Conservation (phyloP, 2,888 invertebrate genomes). For the Thereva nobilitata region DNA sequence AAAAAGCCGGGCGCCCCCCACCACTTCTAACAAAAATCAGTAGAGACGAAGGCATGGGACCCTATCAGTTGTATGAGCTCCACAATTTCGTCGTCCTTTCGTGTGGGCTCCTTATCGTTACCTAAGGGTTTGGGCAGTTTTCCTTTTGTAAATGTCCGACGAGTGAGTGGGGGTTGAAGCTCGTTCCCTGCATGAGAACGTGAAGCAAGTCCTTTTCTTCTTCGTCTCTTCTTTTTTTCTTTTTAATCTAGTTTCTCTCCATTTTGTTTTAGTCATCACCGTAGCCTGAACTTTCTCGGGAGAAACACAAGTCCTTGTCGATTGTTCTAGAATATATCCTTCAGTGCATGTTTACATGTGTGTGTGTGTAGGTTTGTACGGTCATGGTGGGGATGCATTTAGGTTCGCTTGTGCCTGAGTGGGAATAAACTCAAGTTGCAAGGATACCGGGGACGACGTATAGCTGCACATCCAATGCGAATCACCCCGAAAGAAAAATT, state of each 20-base stretch:
- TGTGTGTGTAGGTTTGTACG: not conserved
- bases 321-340: conserved; percentile 11
- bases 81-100: conserved; percentile 17
- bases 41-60: no score
- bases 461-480: conserved; percentile 24
- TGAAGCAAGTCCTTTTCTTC: conserved; percentile 10
- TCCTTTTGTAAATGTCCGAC: conserved; percentile 30
- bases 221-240: conserved; percentile 1
- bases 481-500: conserved; percentile 28
- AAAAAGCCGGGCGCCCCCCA: not conserved
- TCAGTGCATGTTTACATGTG: conserved; percentile 2
- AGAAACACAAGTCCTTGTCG: conserved; percentile 29
- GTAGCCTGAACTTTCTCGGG: conserved; percentile 19
- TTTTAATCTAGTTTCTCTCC: no score
- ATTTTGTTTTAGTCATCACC: conserved; percentile 31
- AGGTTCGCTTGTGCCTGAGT: conserved; percentile 1
- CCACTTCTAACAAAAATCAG: no score
- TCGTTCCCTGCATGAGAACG: not conserved
- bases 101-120: conserved; percentile 17
- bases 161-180: not conserved
- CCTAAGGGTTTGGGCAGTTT: conserved; percentile 20
- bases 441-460: conserved; percentile 1
- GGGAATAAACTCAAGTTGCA: not conserved
- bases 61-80: not conserved
- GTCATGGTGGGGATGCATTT: conserved; percentile 16